Base-by-base conservation (phyloP, 2,797 vertebrate genomes). In the Acanthurus tractus region DNA sequence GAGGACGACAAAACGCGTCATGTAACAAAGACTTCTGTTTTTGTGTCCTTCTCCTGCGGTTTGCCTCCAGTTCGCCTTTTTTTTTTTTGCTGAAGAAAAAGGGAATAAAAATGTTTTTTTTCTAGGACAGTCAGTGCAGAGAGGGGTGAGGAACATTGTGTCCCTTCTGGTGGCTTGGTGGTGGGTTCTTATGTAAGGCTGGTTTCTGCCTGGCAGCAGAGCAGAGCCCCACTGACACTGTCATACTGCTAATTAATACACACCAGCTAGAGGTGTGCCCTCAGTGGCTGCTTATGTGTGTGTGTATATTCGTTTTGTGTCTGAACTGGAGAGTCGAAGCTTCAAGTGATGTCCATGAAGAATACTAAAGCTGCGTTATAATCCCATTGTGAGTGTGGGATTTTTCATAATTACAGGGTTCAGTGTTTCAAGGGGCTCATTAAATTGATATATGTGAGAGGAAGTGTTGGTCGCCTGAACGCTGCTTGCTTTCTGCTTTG, bases 171-270 rank as follows among this genome's bases (percentile, higher is more conserved):
- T 84, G 83, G 81, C 74, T 72, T 23, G 73, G 57, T 80, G 81
- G 76, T 78, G 75, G 85, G 71, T 22, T 88, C 88, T 92, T 91
- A 90, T 83, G 82, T 88, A 90, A 92, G 80, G 69, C 83, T 81
- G 55, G 15, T 79, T 89, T 89, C 79, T 87, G 80, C 78, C 85
- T 84, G 79, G 85, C 78, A 91, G 86, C 88, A 87, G 81, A 86
- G 83, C 80, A 77, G 61, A 79, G 74, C 75, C 78, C 74, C 72
- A 23, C 82, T 78, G 76, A 88, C 86, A 78, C 25, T 82, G 79
- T 85, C 81, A 81, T 11, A 61, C 70, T 64, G 77, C 78, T 87
- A 84, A 88, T 90, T 86, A 88, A 88, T 82, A 87, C 77, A 77
- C 83, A 85, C 23, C 79, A 85, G 83, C 81, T 29, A 66, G 86